Evolutionary conservation across 2,888 invertebrate genomes (phyloP).

Genomic region (Euzophera pinguis): DNA sequence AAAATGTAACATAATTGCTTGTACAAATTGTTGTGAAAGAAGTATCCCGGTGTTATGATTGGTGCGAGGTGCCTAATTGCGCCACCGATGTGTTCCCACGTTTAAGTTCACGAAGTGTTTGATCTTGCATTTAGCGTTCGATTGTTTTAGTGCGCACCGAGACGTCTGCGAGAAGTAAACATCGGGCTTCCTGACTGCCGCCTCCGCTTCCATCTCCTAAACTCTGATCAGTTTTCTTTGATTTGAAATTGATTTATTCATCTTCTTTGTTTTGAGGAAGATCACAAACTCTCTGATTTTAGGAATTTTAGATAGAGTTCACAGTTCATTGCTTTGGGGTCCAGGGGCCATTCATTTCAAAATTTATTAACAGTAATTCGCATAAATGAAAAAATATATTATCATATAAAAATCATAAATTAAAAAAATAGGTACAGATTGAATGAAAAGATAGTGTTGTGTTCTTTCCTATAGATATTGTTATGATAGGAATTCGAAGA

Average conservation of each 20-base stretch:
- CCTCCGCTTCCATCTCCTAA: constrained; percentile 14
- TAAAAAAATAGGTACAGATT: too few species aligned
- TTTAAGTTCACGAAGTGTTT: constrained; percentile 74
- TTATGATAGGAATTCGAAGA: background rate
- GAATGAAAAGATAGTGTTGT: too few species aligned
- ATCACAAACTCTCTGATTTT: too few species aligned
- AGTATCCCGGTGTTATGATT: constrained; percentile 45
- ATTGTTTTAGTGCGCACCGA: constrained; percentile 77
- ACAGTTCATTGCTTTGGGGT: too few species aligned
- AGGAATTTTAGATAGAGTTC: too few species aligned
- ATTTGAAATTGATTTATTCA: background rate
- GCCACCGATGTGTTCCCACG: constrained; percentile 74
- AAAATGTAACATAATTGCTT: constrained; percentile 17
- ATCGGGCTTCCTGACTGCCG: constrained; percentile 57
- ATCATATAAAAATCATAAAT: too few species aligned
- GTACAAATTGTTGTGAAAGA: constrained; percentile 31
- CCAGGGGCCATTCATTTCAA: too few species aligned
- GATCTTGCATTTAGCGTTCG: constrained; percentile 75
- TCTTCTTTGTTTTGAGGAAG: background rate
- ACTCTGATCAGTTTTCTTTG: background rate
- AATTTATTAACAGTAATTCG: too few species aligned
- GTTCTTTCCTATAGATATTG: background rate
- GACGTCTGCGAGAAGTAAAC: constrained; percentile 70
- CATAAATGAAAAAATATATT: too few species aligned
- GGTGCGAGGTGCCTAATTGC: constrained; percentile 65